phyloP scores from a whole-genome alignment of 2,113 vertebrate genomes.

The Aspiorhynchus laticeps region DNA sequence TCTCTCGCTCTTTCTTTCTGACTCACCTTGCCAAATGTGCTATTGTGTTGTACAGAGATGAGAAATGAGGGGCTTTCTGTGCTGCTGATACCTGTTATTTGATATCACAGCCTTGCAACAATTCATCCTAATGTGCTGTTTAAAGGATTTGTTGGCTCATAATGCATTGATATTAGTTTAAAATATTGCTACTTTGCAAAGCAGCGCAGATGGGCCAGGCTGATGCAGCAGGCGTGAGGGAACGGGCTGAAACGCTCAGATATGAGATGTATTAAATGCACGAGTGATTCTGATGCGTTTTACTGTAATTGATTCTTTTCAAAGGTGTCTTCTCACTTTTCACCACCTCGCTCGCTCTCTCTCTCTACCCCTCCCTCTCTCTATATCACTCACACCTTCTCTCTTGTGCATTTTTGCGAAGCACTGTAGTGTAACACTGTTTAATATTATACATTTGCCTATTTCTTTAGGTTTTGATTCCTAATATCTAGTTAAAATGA shows the following conservation, averaged over 20 bases:
- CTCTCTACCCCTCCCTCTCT: slow-evolving; percentile 42
- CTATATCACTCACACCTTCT: slow-evolving; percentile 49
- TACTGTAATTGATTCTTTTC: slow-evolving; percentile 83
- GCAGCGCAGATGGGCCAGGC: slow-evolving; percentile 66
- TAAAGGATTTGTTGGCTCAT: slow-evolving; percentile 59
- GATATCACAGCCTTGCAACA: slow-evolving; percentile 61
- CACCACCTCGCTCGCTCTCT: slow-evolving; percentile 47
- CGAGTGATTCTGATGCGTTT: slow-evolving; percentile 74
- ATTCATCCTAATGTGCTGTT: slow-evolving; percentile 61
- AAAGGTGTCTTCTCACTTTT: slow-evolving; percentile 62
- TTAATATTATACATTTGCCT: slow-evolving; percentile 66
- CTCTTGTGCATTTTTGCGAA: slow-evolving; percentile 69
- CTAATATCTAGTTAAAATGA: slow-evolving; percentile 37
- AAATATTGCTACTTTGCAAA: slow-evolving; percentile 60
- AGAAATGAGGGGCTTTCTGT: slow-evolving; percentile 56
- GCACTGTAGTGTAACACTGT: slow-evolving; percentile 70
- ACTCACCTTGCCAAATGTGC: slow-evolving; percentile 43
- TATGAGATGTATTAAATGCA: slow-evolving; percentile 79
- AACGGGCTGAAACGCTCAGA: slow-evolving; percentile 69
- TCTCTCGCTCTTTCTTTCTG: not conserved
- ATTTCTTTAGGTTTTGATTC: slow-evolving; percentile 21
- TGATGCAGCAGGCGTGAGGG: slow-evolving; percentile 60
- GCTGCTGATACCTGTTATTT: slow-evolving; percentile 59
- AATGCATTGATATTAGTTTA: slow-evolving; percentile 65
- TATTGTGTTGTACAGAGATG: slow-evolving; percentile 54